These are phyloP conservation scores for Harpegnathos saltator DNA, from an alignment of 1,140 invertebrate species.

Conservation along the genomic window DNA sequence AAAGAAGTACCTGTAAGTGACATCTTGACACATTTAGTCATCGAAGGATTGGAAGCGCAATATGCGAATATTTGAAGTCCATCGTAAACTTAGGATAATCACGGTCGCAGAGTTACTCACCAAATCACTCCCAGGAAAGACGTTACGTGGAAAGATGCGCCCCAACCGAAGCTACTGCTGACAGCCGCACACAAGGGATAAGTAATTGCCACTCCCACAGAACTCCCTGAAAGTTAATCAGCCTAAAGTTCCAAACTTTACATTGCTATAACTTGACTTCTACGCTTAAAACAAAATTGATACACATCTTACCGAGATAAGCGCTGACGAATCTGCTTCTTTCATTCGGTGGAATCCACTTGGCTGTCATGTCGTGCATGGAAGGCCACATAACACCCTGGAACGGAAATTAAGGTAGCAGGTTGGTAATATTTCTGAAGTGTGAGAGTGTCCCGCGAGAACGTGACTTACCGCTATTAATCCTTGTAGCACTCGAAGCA, in stretches of 20 bases:
- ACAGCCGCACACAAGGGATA: slow-evolving; percentile 90
- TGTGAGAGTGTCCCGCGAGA: not conserved
- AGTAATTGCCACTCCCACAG: slow-evolving; percentile 90
- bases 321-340: slow-evolving; percentile 91
- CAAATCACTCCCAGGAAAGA: slow-evolving; percentile 89
- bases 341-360: slow-evolving; percentile 94
- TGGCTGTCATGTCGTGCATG: slow-evolving; percentile 92
- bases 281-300: not conserved
- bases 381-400: slow-evolving; percentile 94
- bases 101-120: slow-evolving; percentile 81
- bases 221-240: slow-evolving; percentile 86
- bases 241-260: not conserved
- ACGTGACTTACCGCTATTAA: slow-evolving; percentile 88
- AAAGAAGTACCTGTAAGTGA: slow-evolving; percentile 79
- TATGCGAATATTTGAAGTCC: not conserved
- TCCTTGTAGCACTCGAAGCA: slow-evolving; percentile 90
- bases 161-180: slow-evolving; percentile 90
- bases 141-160: slow-evolving; percentile 91
- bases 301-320: slow-evolving; percentile 88
- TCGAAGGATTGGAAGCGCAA: too few relatives aligned
- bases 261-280: not conserved
- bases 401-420: not conserved
- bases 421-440: not conserved
- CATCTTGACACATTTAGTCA: not conserved
- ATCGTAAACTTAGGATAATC: not conserved